Evolutionary conservation across 2,797 vertebrate species (phyloP).

Genomic region (Pyrocephalus nanus): DNA sequence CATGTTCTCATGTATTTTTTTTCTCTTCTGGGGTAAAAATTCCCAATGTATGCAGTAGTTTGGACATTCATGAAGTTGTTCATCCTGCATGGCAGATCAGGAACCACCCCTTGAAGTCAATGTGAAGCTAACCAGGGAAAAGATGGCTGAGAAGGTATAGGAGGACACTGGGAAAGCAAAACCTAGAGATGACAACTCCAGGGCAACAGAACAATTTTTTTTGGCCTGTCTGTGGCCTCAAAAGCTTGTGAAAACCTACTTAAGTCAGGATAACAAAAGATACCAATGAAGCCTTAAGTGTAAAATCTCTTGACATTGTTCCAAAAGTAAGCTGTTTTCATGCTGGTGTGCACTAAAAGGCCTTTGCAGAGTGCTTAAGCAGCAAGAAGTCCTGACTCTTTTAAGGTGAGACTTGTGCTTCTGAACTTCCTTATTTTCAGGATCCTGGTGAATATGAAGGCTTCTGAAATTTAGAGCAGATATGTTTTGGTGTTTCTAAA

Average conservation of each 20-base stretch:
- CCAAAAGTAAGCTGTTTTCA: neutral
- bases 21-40: neutral
- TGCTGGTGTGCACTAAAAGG: neutral
- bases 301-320: neutral
- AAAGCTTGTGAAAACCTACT: neutral
- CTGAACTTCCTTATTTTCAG: neutral
- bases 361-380: neutral
- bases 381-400: neutral
- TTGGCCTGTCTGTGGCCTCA: neutral
- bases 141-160: neutral
- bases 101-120: neutral
- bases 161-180: neutral
- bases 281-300: neutral
- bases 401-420: neutral
- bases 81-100: neutral
- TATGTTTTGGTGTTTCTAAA: neutral
- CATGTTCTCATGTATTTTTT: neutral
- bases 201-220: neutral
- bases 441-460: neutral
- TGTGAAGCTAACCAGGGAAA: neutral
- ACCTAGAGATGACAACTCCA: neutral
- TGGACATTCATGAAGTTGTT: neutral
- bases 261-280: neutral
- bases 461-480: neutral
- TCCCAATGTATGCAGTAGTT: neutral